Evolutionary conservation across 2,797 vertebrate species (phyloP).

Genomic region (Oryzias sinensis): DNA sequence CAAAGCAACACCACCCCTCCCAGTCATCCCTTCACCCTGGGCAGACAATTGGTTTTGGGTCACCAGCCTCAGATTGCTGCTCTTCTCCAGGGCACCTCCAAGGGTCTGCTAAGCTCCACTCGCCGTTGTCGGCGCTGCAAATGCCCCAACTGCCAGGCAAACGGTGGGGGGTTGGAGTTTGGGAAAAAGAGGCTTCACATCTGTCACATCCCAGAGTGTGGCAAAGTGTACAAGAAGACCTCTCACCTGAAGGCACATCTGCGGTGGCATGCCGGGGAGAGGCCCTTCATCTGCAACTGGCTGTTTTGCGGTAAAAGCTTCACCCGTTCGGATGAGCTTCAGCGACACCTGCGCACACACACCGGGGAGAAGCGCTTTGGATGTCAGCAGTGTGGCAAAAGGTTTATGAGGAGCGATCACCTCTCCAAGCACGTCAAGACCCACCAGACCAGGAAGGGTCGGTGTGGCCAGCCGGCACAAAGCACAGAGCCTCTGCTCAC

Average conservation of each 20-base stretch:
- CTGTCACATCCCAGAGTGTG: constrained; percentile 87
- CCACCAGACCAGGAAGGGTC: constrained; percentile 83
- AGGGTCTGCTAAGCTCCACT: constrained; percentile 82
- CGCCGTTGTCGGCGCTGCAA: constrained; percentile 86
- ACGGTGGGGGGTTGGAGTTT: constrained; percentile 73
- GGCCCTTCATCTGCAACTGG: constrained; percentile 88
- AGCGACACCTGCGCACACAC: constrained; percentile 87
- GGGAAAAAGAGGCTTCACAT: constrained; percentile 87
- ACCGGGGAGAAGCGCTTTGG: constrained; percentile 88
- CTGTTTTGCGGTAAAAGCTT: constrained; percentile 87
- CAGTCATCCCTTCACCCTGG: constrained; percentile 78
- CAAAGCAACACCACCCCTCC: constrained; percentile 72
- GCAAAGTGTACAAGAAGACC: constrained; percentile 88
- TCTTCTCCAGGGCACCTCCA: constrained; percentile 83
- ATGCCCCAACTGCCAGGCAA: constrained; percentile 86
- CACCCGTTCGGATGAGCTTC: constrained; percentile 87
- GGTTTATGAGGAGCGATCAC: constrained; percentile 89
- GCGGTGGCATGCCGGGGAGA: constrained; percentile 86
- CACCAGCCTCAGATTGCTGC: constrained; percentile 86
- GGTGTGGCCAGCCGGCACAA: constrained; percentile 63
- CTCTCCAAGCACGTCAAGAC: constrained; percentile 89
- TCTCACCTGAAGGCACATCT: constrained; percentile 87
- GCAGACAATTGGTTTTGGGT: constrained; percentile 82
- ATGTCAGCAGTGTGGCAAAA: constrained; percentile 86
- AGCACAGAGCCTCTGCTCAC: constrained; percentile 70